phyloP scores from a whole-genome alignment of 2,888 invertebrate genomes.

The Phyto melanocephala region DNA sequence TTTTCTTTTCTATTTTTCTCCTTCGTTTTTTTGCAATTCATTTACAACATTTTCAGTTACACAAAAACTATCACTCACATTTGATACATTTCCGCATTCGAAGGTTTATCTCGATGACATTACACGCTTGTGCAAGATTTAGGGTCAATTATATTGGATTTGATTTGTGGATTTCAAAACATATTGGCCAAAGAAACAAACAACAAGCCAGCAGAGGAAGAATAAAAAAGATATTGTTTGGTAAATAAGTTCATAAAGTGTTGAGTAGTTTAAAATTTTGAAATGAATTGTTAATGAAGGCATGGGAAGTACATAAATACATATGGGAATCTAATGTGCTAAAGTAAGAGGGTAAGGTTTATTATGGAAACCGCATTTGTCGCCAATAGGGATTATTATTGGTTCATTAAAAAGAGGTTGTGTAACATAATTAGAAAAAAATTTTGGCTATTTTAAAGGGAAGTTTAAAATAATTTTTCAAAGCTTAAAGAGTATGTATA shows the following conservation, averaged over 20 bases:
- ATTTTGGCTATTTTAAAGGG: too few relatives aligned
- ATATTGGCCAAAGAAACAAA: neutral
- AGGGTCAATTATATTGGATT: slow-evolving; percentile 28
- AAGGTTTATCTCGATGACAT: slow-evolving; percentile 16
- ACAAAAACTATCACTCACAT: slow-evolving; percentile 23
- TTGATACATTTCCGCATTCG: slow-evolving; percentile 4
- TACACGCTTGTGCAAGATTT: slow-evolving; percentile 38
- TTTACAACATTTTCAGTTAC: slow-evolving; percentile 19
- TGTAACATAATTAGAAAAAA: too few relatives aligned
- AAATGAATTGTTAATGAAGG: neutral
- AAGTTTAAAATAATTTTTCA: too few relatives aligned
- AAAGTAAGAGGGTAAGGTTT: neutral
- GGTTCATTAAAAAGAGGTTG: too few relatives aligned
- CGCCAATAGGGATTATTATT: too few relatives aligned
- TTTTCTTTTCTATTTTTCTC: neutral
- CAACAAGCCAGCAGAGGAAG: neutral
- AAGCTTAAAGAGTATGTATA: too few relatives aligned
- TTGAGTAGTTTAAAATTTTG: neutral
- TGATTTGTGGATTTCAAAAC: slow-evolving; percentile 35
- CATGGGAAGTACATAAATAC: too few relatives aligned
- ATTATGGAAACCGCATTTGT: neutral
- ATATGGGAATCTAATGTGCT: too few relatives aligned
- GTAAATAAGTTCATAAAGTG: slow-evolving; percentile 4
- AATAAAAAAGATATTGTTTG: neutral
- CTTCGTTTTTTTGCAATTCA: slow-evolving; percentile 16